Evolutionary conservation across 2,797 vertebrate genomes (phyloP).

Genomic region (Clarias platycephalus): DNA sequence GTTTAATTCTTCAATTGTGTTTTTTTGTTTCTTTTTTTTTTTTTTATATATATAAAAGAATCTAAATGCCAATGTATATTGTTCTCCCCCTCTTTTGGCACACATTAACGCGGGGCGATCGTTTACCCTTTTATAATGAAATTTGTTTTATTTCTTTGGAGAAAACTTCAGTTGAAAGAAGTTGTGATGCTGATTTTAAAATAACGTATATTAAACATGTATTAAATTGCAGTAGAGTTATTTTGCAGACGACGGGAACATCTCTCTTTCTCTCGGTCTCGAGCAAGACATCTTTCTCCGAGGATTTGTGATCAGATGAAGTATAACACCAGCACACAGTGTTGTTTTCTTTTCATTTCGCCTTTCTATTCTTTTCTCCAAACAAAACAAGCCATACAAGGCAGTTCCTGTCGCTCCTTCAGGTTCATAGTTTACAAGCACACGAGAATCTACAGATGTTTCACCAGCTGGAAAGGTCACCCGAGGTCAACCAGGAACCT

Average conservation of each 20-base stretch:
- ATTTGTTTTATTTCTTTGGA: slow-evolving; percentile 71
- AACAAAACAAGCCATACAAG: neutral
- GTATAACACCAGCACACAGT: slow-evolving; percentile 29
- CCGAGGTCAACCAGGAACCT: no score
- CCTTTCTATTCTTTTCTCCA: neutral
- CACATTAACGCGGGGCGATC: slow-evolving; percentile 68
- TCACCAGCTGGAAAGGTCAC: neutral
- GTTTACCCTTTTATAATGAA: slow-evolving; percentile 66
- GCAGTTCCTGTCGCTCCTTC: slow-evolving; percentile 65
- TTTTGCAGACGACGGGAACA: slow-evolving; percentile 69
- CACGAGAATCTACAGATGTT: neutral
- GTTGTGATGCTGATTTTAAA: slow-evolving; percentile 74
- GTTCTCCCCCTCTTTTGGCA: slow-evolving; percentile 42
- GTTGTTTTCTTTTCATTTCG: no score
- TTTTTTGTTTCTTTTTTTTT: slow-evolving; percentile 48
- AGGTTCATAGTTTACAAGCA: neutral
- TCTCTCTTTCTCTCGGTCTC: slow-evolving; percentile 17
- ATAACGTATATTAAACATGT: slow-evolving; percentile 65
- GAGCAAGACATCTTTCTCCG: neutral
- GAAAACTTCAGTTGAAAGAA: slow-evolving; percentile 59
- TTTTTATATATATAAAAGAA: slow-evolving; percentile 60
- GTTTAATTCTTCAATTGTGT: slow-evolving; percentile 67
- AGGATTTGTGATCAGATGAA: neutral
- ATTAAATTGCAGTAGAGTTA: slow-evolving; percentile 74
- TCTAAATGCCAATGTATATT: slow-evolving; percentile 67